phyloP scores from a whole-genome alignment of 2,888 invertebrate genomes.

The Pheosia gnoma region DNA sequence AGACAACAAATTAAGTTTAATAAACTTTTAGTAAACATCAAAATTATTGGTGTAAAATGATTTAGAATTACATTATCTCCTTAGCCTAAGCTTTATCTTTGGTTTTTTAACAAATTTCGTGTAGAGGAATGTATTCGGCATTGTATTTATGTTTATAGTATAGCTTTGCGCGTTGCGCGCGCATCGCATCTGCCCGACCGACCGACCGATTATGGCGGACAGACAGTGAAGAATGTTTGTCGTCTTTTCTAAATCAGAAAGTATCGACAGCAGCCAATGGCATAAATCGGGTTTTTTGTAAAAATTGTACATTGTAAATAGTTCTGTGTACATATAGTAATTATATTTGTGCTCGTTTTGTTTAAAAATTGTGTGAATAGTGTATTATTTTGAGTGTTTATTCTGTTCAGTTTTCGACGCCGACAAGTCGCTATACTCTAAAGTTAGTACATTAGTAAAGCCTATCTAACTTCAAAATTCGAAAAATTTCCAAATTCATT shows the following conservation, averaged over 20 bases:
- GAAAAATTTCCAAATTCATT: conserved; percentile 45
- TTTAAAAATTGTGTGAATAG: conserved; percentile 85
- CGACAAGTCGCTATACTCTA: conserved; percentile 77
- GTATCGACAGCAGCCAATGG: conserved; percentile 87
- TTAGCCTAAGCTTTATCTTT: not conserved
- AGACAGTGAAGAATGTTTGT: conserved; percentile 81
- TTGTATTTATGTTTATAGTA: conserved; percentile 76
- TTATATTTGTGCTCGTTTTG: conserved; percentile 87
- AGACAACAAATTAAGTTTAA: too few relatives aligned
- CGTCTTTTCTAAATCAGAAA: conserved; percentile 83
- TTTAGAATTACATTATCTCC: too few relatives aligned
- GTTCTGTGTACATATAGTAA: conserved; percentile 89
- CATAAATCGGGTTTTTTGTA: conserved; percentile 86
- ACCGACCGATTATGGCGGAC: conserved; percentile 84
- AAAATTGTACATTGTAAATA: conserved; percentile 89
- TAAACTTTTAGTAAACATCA: too few relatives aligned
- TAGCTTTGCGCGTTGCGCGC: conserved; percentile 83
- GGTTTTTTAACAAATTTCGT: conserved; percentile 10
- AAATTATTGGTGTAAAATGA: too few relatives aligned
- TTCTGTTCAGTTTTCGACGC: conserved; percentile 86
- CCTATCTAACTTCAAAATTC: conserved; percentile 59
- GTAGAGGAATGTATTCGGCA: conserved; percentile 34
- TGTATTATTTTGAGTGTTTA: conserved; percentile 84
- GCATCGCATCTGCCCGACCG: conserved; percentile 81
- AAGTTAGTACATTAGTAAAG: conserved; percentile 76